Evolutionary conservation across 2,888 invertebrate species (phyloP).

Genomic region (Chloroclysta siterata): DNA sequence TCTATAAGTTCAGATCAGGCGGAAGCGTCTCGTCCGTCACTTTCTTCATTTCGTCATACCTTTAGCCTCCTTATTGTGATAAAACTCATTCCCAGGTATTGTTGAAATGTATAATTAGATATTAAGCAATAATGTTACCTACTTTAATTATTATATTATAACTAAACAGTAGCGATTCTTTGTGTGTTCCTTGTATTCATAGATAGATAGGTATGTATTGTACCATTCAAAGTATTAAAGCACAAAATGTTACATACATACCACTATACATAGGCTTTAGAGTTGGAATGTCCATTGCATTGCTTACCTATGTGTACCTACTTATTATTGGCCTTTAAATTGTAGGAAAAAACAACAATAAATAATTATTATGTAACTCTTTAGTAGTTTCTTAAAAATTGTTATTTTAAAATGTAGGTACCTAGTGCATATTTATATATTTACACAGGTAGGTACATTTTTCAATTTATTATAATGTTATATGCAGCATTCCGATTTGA

Average conservation of each 20-base stretch:
- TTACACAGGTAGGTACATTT: too few relatives aligned
- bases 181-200: conserved; percentile 26
- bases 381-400: conserved; percentile 10
- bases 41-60: conserved; percentile 4
- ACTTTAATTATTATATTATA: conserved; percentile 20
- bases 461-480: too few relatives aligned
- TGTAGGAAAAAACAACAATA: conserved; percentile 28
- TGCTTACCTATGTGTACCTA: conserved; percentile 15
- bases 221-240: conserved; percentile 29
- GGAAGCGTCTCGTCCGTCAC: conserved; percentile 2
- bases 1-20: not conserved
- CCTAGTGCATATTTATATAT: too few relatives aligned
- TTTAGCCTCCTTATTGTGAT: conserved; percentile 29
- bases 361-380: conserved; percentile 24
- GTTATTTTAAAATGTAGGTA: not conserved
- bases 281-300: conserved; percentile 11
- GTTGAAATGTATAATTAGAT: conserved; percentile 47
- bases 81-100: conserved; percentile 38
- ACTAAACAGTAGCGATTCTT: conserved; percentile 30
- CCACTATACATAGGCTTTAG: conserved; percentile 17
- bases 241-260: conserved; percentile 37
- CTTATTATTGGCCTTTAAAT: conserved; percentile 21
- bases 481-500: too few relatives aligned
- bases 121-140: conserved; percentile 47
- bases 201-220: conserved; percentile 24